Conservation (phyloP, 2,797 vertebrate genomes). For the Austrolebias charrua region DNA sequence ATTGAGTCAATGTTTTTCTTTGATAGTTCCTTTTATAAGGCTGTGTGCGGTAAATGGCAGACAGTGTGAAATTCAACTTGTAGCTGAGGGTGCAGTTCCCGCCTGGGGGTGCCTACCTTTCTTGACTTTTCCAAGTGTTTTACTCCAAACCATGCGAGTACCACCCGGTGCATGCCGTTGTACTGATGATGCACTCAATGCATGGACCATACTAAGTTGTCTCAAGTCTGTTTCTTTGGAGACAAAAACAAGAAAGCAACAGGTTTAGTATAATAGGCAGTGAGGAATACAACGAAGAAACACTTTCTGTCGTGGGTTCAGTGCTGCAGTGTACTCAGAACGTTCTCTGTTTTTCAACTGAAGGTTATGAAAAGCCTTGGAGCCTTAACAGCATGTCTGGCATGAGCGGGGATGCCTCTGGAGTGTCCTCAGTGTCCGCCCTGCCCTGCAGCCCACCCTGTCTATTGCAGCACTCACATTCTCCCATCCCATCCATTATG, state of each 20-base stretch:
- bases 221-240: constrained; percentile 78
- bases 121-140: constrained; percentile 56
- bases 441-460: constrained; percentile 89
- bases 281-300: constrained; percentile 49
- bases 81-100: constrained; percentile 65
- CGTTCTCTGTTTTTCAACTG: constrained; percentile 89
- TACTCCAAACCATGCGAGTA: constrained; percentile 80
- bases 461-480: constrained; percentile 89
- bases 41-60: constrained; percentile 25
- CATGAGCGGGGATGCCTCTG: constrained; percentile 85
- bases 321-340: constrained; percentile 87
- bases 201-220: constrained; percentile 86
- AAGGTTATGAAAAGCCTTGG: constrained; percentile 92
- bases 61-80: constrained; percentile 50
- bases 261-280: constrained; percentile 69
- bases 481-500: constrained; percentile 91
- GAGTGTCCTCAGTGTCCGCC: constrained; percentile 87
- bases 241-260: constrained; percentile 82
- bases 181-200: constrained; percentile 74
- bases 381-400: constrained; percentile 92
- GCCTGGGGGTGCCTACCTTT: constrained; percentile 67
- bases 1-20: constrained; percentile 2
- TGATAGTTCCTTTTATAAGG: constrained; percentile 38
- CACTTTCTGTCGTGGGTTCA: constrained; percentile 82
- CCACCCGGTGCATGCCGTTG: constrained; percentile 85